These are phyloP conservation scores for Pilophorus perplexus DNA, from an alignment of 2,888 invertebrate genomes.

Conservation along the genomic window DNA sequence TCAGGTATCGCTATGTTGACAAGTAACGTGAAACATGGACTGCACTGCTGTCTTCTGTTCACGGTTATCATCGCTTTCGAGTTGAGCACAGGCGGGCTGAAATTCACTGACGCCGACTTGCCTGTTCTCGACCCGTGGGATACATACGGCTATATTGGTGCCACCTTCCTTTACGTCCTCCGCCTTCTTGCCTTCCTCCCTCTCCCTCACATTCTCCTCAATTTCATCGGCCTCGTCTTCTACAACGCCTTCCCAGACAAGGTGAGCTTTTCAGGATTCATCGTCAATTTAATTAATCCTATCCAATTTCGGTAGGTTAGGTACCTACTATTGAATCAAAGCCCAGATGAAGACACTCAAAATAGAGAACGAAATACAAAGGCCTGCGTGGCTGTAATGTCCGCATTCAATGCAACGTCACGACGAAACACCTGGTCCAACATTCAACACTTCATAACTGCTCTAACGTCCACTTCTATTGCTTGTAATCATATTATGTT, in stretches of 20 bases:
- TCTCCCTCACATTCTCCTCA: conserved; percentile 84
- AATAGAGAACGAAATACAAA: too few relatives aligned
- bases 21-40: conserved; percentile 72
- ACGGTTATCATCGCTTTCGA: conserved; percentile 74
- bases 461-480: too few relatives aligned
- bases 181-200: conserved; percentile 80
- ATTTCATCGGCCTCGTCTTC: conserved; percentile 79
- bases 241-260: conserved; percentile 95
- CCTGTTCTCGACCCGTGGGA: conserved; percentile 73
- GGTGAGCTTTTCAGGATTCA: too few relatives aligned
- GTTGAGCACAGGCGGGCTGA: conserved; percentile 56
- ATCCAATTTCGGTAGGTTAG: too few relatives aligned
- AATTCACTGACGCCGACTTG: conserved; percentile 54
- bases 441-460: too few relatives aligned
- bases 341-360: too few relatives aligned
- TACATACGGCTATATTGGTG: conserved; percentile 73
- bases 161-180: conserved; percentile 71
- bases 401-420: too few relatives aligned
- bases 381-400: too few relatives aligned
- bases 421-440: too few relatives aligned
- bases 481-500: too few relatives aligned
- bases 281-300: too few relatives aligned
- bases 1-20: conserved; percentile 54
- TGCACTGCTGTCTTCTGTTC: conserved; percentile 74
- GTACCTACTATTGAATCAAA: too few relatives aligned